phyloP scores from a whole-genome alignment of 2,797 vertebrate species.

The Vireo griseus region DNA sequence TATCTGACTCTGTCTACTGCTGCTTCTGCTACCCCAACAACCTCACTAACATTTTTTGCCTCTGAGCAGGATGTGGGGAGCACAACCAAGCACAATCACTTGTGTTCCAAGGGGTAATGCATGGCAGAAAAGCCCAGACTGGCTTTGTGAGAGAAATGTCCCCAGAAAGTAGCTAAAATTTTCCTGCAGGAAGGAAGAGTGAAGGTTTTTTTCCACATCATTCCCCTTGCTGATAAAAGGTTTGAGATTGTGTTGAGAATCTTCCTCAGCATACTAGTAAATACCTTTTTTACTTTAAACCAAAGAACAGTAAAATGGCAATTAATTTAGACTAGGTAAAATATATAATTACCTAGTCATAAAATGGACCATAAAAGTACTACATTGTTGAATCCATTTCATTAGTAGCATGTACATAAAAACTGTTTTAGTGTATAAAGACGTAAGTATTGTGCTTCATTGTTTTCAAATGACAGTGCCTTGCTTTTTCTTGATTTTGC shows the following conservation, averaged over 20 bases:
- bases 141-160: slow-evolving; percentile 3
- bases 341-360: slow-evolving; percentile 59
- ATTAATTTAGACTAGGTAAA: slow-evolving; percentile 60
- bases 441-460: neutral
- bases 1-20: neutral
- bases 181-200: slow-evolving; percentile 31
- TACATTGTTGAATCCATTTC: slow-evolving; percentile 39
- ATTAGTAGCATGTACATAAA: slow-evolving; percentile 38
- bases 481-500: neutral
- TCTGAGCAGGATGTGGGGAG: neutral
- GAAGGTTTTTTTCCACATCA: slow-evolving; percentile 34
- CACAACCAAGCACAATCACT: slow-evolving; percentile 30
- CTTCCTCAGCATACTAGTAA: neutral
- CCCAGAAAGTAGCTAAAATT: slow-evolving; percentile 29
- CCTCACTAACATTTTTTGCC: neutral
- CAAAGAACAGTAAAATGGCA: slow-evolving; percentile 46
- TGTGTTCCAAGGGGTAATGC: neutral
- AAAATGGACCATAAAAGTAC: slow-evolving; percentile 59
- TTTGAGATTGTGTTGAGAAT: slow-evolving; percentile 16
- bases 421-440: slow-evolving; percentile 10
- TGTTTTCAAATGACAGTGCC: neutral
- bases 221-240: slow-evolving; percentile 42
- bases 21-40: neutral
- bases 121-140: neutral
- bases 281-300: slow-evolving; percentile 34